Conservation (phyloP, 2,888 invertebrate genomes). For the Erebia ligea region DNA sequence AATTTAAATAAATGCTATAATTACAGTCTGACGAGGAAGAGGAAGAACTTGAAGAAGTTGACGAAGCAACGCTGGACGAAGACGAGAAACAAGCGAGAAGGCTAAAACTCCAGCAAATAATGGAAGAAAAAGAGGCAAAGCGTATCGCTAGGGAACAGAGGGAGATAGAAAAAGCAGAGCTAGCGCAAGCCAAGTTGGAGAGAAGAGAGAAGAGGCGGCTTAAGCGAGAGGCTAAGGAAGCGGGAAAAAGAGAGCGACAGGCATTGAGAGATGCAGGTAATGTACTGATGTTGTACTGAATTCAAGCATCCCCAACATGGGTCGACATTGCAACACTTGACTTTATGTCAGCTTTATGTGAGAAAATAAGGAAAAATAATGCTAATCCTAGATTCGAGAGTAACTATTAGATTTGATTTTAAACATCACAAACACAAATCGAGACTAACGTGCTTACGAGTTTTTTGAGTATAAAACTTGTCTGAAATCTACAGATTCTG, state of each 20-base stretch:
- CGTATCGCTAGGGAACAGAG: slow-evolving; percentile 58
- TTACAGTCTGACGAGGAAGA: slow-evolving; percentile 59
- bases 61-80: slow-evolving; percentile 69
- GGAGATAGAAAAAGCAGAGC: slow-evolving; percentile 57
- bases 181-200: slow-evolving; percentile 58
- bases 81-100: slow-evolving; percentile 67
- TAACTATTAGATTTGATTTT: no score
- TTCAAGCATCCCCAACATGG: background rate
- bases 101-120: slow-evolving; percentile 54
- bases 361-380: background rate
- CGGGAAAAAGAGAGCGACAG: slow-evolving; percentile 60
- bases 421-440: no score
- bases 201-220: slow-evolving; percentile 62
- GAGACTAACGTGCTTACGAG: no score
- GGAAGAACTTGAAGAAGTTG: slow-evolving; percentile 69
- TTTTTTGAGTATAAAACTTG: no score
- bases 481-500: no score
- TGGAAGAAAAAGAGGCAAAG: slow-evolving; percentile 55
- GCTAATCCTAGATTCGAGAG: no score
- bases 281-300: background rate
- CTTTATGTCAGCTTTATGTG: background rate
- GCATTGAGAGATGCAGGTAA: slow-evolving; percentile 62
- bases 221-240: slow-evolving; percentile 63
- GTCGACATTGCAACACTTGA: no score
- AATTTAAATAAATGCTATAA: background rate